phyloP scores from a whole-genome alignment of 1,140 invertebrate species.

The Drosophila persimilis region DNA sequence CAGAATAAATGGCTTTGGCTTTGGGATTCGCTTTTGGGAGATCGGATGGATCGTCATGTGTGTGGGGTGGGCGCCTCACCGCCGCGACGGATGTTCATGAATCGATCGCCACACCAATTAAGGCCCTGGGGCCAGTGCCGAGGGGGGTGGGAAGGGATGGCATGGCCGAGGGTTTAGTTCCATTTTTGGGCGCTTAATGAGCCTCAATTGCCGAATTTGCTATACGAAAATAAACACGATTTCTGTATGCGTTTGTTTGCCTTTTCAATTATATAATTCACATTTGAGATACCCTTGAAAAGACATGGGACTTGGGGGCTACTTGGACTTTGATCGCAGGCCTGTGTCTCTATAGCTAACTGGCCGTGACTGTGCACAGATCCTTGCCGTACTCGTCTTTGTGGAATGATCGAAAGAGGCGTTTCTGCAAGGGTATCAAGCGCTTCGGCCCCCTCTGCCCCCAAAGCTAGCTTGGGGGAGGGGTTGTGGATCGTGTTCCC shows the following conservation, averaged over 20 bases:
- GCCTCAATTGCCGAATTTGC: conserved; percentile 65
- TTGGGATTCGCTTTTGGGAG: conserved; percentile 22
- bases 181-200: conserved; percentile 75
- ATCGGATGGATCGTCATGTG: background rate
- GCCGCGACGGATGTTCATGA: conserved; percentile 51
- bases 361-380: too few relatives aligned
- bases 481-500: background rate
- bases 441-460: too few relatives aligned
- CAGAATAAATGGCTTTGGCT: conserved; percentile 47
- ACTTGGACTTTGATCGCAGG: too few relatives aligned
- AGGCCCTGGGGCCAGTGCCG: background rate
- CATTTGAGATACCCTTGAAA: conserved; percentile 5
- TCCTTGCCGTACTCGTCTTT: too few relatives aligned
- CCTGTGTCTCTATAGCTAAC: too few relatives aligned
- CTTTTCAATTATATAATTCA: conserved; percentile 69
- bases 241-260: conserved; percentile 38
- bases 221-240: conserved; percentile 57
- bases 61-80: conserved; percentile 15
- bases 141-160: background rate
- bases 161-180: conserved; percentile 30
- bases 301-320: too few relatives aligned
- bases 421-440: too few relatives aligned
- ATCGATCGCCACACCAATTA: conserved; percentile 54
- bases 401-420: too few relatives aligned
- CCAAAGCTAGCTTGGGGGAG: background rate